Percentiles rank a stretch among this genome's conserved stretches.
Evolutionary conservation across 2,888 invertebrate genomes (phyloP).

Genomic region (Tenthredo notha): DNA sequence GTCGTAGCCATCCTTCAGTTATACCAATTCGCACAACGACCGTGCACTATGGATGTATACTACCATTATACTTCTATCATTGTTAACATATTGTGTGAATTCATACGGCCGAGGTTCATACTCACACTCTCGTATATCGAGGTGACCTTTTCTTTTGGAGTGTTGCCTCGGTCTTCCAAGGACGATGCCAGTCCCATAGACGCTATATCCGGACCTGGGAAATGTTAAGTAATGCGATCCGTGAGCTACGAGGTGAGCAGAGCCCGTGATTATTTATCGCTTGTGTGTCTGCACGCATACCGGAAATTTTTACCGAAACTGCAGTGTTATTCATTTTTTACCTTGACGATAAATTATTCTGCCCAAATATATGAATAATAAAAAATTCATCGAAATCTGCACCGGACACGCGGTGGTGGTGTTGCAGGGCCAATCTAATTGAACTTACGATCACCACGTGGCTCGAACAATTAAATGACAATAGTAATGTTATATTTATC

Average conservation of each 20-base stretch:
- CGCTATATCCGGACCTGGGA: slow-evolving; percentile 86
- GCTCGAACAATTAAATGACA: neutral
- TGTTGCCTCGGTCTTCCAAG: slow-evolving; percentile 77
- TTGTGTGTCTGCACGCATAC: neutral
- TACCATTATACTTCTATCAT: neutral
- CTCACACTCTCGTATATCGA: slow-evolving; percentile 64
- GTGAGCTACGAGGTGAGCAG: neutral
- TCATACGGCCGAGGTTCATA: slow-evolving; percentile 15
- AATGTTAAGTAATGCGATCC: neutral
- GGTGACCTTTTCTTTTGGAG: slow-evolving; percentile 58
- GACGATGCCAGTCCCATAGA: slow-evolving; percentile 87
- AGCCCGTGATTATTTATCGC: neutral
- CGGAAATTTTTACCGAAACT: neutral
- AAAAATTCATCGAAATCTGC: neutral
- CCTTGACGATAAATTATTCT: neutral
- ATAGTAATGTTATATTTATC: slow-evolving; percentile 8
- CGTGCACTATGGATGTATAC: no score
- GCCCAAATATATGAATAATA: neutral
- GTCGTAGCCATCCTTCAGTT: neutral
- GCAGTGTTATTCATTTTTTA: neutral
- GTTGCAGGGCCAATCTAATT: neutral
- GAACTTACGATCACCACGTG: neutral
- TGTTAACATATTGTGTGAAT: neutral
- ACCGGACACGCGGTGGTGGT: neutral
- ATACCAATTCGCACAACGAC: neutral